Percentiles rank a stretch among this genome's conserved stretches.
These are phyloP conservation scores for Cephalotes varians DNA, from an alignment of 2,888 invertebrate genomes.

Conservation along the genomic window DNA sequence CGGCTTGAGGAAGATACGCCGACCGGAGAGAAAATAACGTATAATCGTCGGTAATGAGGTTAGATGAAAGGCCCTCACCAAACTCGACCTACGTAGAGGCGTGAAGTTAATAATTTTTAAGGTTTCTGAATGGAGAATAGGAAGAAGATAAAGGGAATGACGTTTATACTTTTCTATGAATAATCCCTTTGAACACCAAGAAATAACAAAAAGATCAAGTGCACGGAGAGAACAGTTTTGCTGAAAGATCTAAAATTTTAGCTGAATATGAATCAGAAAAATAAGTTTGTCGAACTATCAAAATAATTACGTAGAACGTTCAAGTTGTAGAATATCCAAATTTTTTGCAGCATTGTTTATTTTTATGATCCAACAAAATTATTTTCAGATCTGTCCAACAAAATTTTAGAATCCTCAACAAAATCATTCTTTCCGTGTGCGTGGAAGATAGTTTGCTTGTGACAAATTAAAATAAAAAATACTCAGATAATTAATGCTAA, in stretches of 20 bases:
- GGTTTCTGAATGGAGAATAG: neutral
- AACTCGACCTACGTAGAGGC: neutral
- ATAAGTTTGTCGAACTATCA: no score
- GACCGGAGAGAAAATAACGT: slow-evolving; percentile 42
- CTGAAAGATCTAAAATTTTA: no score
- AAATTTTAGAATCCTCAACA: no score
- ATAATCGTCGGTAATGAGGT: slow-evolving; percentile 67
- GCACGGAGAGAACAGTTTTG: no score
- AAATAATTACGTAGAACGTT: no score
- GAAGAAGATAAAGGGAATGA: neutral
- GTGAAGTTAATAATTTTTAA: slow-evolving; percentile 22
- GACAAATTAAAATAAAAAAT: neutral
- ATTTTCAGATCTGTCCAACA: no score
- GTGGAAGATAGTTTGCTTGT: neutral
- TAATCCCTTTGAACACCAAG: neutral
- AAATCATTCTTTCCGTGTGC: no score
- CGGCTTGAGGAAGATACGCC: slow-evolving; percentile 25
- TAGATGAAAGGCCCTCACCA: slow-evolving; percentile 37
- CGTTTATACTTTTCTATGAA: neutral
- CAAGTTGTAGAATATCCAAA: no score
- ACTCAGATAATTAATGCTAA: neutral
- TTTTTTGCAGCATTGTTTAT: no score
- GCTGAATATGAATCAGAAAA: no score
- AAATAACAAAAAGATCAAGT: no score
- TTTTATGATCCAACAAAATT: no score